Evolutionary conservation across 2,888 invertebrate genomes (phyloP), one percentile per base, ranked within the genome.

Genomic region (Fragum whitleyi): DNA sequence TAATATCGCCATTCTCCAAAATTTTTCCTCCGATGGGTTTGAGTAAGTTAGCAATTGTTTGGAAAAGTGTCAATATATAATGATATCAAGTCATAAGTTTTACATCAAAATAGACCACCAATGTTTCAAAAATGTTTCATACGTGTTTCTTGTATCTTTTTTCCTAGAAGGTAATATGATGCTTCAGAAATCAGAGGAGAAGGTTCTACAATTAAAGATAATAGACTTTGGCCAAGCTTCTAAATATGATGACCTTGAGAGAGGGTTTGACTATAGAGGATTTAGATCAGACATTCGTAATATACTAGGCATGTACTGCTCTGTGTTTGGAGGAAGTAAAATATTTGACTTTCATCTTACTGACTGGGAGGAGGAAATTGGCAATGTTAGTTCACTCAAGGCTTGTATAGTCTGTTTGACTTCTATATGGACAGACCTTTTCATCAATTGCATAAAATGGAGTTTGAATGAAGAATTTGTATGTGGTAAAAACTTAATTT

Each of bases 101-200:
- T n/a, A n/a, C n/a, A n/a, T n/a, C n/a, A n/a, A n/a, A n/a, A n/a
- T n/a, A n/a, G n/a, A n/a, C n/a, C n/a, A n/a, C n/a, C n/a, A n/a
- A n/a, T n/a, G n/a, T n/a, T n/a, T n/a, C n/a, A n/a, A n/a, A n/a
- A n/a, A n/a, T n/a, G n/a, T n/a, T n/a, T n/a, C n/a, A n/a, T n/a
- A n/a, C n/a, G n/a, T n/a, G n/a, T n/a, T n/a, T n/a, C n/a, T n/a
- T n/a, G n/a, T n/a, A n/a, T 53, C 53, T 11, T 69, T 29, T 53
- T 55, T 73, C 51, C 62, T 72, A 90, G 91, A 79, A 79, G 90
- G 90, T 7, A 91, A 91, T 76, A 79, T 90, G 1, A 88, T 90
- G 87, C 14, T 90, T 7, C 86, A 89, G 28, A 84, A 87, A 62
- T 67, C 74, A 2, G 42, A 65, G 1, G 70, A 83, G 16, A 69